A percentile compares a stretch with the other conserved stretches of the same genome.
phyloP scores from a whole-genome alignment of 2,888 invertebrate species.

The Melitaea athalia region DNA sequence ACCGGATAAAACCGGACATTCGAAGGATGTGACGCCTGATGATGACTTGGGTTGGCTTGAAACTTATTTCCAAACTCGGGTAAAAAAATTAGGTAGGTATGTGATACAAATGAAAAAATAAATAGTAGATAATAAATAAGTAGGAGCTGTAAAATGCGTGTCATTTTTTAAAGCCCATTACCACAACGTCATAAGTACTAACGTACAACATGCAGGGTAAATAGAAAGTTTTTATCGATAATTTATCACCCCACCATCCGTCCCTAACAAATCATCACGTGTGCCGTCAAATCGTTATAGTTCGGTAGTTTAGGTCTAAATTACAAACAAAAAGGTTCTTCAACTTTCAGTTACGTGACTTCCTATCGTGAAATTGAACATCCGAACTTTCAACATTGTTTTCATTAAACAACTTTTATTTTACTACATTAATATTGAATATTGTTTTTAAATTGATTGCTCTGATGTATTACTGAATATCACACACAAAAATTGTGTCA shows the following conservation, averaged over 20 bases:
- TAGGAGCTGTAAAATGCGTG: no score
- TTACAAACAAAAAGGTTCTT: conserved; percentile 45
- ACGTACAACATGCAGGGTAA: background rate
- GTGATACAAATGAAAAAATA: no score
- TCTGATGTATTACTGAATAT: no score
- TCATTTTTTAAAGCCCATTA: background rate
- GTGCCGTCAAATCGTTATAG: conserved; percentile 33
- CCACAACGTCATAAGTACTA: background rate
- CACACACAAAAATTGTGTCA: no score
- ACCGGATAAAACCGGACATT: no score
- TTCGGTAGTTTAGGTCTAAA: conserved; percentile 38
- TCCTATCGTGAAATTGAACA: conserved; percentile 37
- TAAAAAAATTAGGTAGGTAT: no score
- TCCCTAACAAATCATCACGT: conserved; percentile 33
- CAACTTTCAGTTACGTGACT: conserved; percentile 45
- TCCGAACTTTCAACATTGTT: conserved; percentile 25
- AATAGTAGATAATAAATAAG: no score
- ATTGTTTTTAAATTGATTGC: background rate
- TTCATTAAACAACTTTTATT: conserved; percentile 18
- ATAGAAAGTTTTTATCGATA: conserved; percentile 11
- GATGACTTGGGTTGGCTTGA: no score
- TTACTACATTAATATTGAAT: conserved; percentile 2
- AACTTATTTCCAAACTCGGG: no score
- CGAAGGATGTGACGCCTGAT: no score
- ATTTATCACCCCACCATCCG: conserved; percentile 9